Conservation (phyloP, 2,797 vertebrate species). For the Lepidocolaptes lacrymiger region DNA sequence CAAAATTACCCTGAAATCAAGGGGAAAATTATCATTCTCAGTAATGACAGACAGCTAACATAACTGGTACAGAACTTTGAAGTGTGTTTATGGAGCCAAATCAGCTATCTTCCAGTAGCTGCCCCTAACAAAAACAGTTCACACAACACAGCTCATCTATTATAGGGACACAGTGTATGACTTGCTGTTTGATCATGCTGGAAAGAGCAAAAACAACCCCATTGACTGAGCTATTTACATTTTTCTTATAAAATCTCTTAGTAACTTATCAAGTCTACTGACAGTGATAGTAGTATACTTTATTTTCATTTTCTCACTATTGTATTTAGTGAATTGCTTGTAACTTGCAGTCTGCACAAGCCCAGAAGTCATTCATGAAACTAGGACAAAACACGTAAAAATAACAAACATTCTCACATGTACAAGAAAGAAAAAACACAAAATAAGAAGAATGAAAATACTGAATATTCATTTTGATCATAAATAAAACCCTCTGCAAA, state of each 20-base stretch:
- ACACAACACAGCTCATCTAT: neutral
- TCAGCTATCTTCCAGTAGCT: neutral
- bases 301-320: neutral
- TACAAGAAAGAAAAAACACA: neutral
- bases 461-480: neutral
- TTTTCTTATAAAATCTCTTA: neutral
- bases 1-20: constrained; percentile 91
- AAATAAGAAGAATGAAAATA: neutral
- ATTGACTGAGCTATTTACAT: neutral
- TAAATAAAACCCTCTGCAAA: neutral
- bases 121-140: neutral
- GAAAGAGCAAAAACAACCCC: neutral
- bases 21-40: neutral
- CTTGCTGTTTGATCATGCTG: neutral
- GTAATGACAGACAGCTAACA: neutral
- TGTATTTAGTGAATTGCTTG: neutral
- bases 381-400: neutral
- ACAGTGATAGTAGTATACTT: neutral
- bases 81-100: neutral
- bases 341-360: neutral
- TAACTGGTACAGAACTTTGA: neutral
- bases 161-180: rapidly evolving
- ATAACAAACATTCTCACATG: neutral
- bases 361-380: neutral
- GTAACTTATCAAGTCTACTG: neutral